Base-by-base conservation (phyloP, 2,113 vertebrate species). In the Isurus oxyrinchus region DNA sequence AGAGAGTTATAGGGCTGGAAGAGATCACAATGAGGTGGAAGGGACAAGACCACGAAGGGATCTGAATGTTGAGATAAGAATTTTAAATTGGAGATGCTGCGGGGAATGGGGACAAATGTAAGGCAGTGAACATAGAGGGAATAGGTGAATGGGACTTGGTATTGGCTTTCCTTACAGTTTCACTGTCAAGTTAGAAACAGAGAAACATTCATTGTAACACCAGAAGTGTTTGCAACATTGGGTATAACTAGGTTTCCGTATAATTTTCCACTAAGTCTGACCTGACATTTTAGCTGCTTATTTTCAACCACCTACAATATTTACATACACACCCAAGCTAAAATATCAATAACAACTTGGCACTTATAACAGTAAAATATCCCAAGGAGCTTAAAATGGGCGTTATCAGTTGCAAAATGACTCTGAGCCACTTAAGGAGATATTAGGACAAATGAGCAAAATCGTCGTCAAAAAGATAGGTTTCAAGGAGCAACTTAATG, bases 201-300 rank as follows among this genome's bases (percentile, higher is more conserved):
- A 40, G 8, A 2, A n/a, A 40, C 10, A 40, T 2, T 14, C 79
- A 84, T 16, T 40, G 8, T 84, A 84, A 40, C 35, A 66, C 1
- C 61, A 63, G 61, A 63, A 63, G 61, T 10, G 61, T 14, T 63
- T 63, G 61, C 35, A n/a, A 35, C n/a, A 81, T 35, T 35, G 35
- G 76, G n/a, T 35, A n/a, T n/a, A 84, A 84, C 13, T 66, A 66
- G 63, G 6, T 84, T 5, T 84, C n/a, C 40, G 8, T 84, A 35
- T 84, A 84, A 84, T 84, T 35, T n/a, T 84, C 59, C 79, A 84
- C 79, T 84, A 84, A 84, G 40, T 84, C 31, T n/a, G 79, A 84
- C 31, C 7, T 35, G 40, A 84, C 31, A 66, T 84, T 84, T 40
- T n/a, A 84, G 21, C 79, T n/a, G 79, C 31, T n/a, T 7, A n/a